Evolutionary conservation across 2,888 invertebrate genomes (phyloP), one percentile per base, ranked within the genome.

Genomic region (Coleophora deauratella): DNA sequence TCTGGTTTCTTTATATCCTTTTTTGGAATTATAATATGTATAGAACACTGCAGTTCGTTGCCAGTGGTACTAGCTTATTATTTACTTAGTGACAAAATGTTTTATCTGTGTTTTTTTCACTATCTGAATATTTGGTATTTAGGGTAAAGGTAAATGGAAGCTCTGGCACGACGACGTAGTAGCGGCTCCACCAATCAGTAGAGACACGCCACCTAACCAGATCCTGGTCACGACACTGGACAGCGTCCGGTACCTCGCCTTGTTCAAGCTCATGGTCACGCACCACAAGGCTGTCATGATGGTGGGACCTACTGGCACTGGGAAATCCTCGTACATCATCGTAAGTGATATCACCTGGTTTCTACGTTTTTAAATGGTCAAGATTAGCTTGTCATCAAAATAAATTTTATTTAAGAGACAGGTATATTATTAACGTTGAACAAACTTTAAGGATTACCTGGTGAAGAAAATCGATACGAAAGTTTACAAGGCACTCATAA

Each of bases 221-320:
- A 97, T 98, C 52, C 92, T 98, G 43, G 96, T 98, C 10, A 93
- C 96, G 0, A 98, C 98, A 0, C 88, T 94, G 21, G 97, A 98
- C 76, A 96, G 96, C 0, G 91, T 97, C 1, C 88, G 97, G 31
- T 94, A 94, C 64, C 89, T 91, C 10, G 91, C 92, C 0, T 73
- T 98, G 0, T 91, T 97, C 79, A 90, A 90, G 50, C 79, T 96
- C 28, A 75, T 98, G 34, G 90, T 97, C 0, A 89, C 89, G 13
- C 94, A 97, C 64, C 88, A 91, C 10, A 97, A 96, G 61, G 90
- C 94, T 0, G 86, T 94, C 35, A 90, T 98, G 87, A 89, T 97
- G 71, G 93, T 96, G 0, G 98, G 98, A 0, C 96, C 97, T 0
- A 97, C 98, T 0, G 96, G 98, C 30, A 98, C 98, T 0, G 98